Conservation (phyloP, 2,113 vertebrate genomes). For the Ia io region DNA sequence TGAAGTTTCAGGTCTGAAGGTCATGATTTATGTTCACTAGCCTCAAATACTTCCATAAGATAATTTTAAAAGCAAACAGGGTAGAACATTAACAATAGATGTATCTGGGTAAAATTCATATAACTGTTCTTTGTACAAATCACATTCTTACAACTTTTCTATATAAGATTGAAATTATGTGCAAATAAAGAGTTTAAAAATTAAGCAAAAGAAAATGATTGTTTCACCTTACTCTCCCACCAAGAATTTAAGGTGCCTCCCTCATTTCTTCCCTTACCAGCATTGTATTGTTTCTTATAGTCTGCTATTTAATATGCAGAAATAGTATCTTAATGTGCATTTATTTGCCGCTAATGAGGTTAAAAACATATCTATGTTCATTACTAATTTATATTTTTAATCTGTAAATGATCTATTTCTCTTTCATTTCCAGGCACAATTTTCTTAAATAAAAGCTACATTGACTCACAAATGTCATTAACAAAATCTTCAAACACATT, state of each 20-base stretch:
- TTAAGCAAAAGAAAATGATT: neutral
- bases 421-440: neutral
- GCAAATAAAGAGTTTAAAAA: neutral
- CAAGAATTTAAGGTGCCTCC: neutral
- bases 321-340: neutral
- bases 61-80: neutral
- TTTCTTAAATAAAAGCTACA: constrained; percentile 38
- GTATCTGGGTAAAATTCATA: neutral
- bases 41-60: neutral
- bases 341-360: constrained; percentile 9
- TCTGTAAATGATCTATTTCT: neutral
- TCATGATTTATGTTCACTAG: neutral
- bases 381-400: neutral
- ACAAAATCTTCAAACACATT: constrained; percentile 34
- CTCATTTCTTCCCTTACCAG: neutral
- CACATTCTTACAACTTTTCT: neutral
- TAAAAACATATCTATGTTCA: neutral
- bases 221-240: neutral
- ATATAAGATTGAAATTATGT: constrained; percentile 1
- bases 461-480: neutral
- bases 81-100: neutral
- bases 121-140: neutral
- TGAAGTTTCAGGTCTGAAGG: neutral
- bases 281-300: neutral
- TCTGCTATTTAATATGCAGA: constrained; percentile 24